These are phyloP conservation scores for Drosophila auraria DNA, from an alignment of 1,140 invertebrate species.

Conservation along the genomic window DNA sequence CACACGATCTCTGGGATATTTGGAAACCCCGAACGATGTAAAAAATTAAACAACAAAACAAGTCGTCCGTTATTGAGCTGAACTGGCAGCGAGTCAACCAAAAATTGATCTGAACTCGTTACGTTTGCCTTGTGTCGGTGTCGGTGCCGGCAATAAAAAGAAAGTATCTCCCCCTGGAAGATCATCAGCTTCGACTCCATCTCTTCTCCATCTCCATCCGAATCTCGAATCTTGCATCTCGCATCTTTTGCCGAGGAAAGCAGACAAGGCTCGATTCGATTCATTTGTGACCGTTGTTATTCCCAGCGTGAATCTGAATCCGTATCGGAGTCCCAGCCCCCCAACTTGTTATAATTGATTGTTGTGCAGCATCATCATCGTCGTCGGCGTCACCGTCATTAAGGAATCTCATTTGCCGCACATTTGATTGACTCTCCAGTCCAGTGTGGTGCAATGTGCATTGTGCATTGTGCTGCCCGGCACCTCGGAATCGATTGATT, in stretches of 20 bases:
- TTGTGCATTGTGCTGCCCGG: conserved; percentile 15
- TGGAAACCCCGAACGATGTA: conserved; percentile 45
- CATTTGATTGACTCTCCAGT: conserved; percentile 45
- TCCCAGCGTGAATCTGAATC: conserved; percentile 29
- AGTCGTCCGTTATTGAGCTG: conserved; percentile 71
- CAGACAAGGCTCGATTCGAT: conserved; percentile 66
- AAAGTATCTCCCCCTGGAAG: conserved; percentile 76
- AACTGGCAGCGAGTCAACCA: conserved; percentile 70
- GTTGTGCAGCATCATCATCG: conserved; percentile 72
- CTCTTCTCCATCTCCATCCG: conserved; percentile 15
- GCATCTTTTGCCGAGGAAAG: conserved; percentile 15
- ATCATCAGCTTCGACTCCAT: conserved; percentile 50
- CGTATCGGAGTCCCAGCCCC: conserved; percentile 18
- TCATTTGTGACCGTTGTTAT: conserved; percentile 56
- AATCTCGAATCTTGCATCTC: conserved; percentile 19
- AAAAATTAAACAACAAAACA: conserved; percentile 62
- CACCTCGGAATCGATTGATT: conserved; percentile 26
- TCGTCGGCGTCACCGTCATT: conserved; percentile 35
- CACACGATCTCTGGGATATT: conserved; percentile 55
- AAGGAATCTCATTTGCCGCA: conserved; percentile 30
- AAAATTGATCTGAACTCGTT: conserved; percentile 83
- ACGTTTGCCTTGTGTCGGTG: conserved; percentile 71
- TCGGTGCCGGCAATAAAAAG: conserved; percentile 77
- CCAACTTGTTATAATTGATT: conserved; percentile 79
- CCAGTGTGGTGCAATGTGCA: conserved; percentile 43